Percentiles rank a stretch among this genome's conserved stretches.
Conservation (phyloP, 1,140 invertebrate genomes). For the Meteorus sp. region DNA sequence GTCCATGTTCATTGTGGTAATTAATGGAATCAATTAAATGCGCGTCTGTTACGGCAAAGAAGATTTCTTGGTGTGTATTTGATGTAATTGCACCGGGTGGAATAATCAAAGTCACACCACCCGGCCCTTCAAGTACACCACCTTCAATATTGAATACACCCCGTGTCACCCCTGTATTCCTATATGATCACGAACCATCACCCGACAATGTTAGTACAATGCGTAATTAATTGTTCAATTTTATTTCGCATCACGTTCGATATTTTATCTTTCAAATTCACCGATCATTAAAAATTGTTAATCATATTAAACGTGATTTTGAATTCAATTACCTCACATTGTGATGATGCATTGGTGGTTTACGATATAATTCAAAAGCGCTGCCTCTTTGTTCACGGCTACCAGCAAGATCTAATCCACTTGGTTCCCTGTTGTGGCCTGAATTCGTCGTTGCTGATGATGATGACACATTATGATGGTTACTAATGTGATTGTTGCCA, state of each 20-base stretch:
- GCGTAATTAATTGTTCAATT: too few species aligned
- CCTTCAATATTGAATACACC: slow-evolving; percentile 79
- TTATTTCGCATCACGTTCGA: slow-evolving; percentile 13
- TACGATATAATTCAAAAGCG: slow-evolving; percentile 92
- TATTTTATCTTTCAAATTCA: neutral
- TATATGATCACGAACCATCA: slow-evolving; percentile 44
- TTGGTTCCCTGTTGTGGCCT: slow-evolving; percentile 61
- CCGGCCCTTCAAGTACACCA: slow-evolving; percentile 80
- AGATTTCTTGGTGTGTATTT: slow-evolving; percentile 85
- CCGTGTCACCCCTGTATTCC: slow-evolving; percentile 60
- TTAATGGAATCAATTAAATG: slow-evolving; percentile 68
- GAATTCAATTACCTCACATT: slow-evolving; percentile 68
- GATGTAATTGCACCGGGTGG: slow-evolving; percentile 82
- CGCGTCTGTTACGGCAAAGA: slow-evolving; percentile 87
- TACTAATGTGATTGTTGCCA: too few species aligned
- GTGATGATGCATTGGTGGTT: slow-evolving; percentile 80
- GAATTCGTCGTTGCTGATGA: slow-evolving; percentile 36
- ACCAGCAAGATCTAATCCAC: slow-evolving; percentile 73
- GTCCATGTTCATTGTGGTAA: slow-evolving; percentile 52
- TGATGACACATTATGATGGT: too few species aligned
- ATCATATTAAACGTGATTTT: neutral
- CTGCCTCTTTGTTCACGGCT: slow-evolving; percentile 89
- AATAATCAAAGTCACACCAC: slow-evolving; percentile 87
- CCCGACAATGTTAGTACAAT: slow-evolving; percentile 32
- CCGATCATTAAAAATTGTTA: neutral